Conservation (phyloP, 2,888 invertebrate species). For the Nebria brevicollis region DNA sequence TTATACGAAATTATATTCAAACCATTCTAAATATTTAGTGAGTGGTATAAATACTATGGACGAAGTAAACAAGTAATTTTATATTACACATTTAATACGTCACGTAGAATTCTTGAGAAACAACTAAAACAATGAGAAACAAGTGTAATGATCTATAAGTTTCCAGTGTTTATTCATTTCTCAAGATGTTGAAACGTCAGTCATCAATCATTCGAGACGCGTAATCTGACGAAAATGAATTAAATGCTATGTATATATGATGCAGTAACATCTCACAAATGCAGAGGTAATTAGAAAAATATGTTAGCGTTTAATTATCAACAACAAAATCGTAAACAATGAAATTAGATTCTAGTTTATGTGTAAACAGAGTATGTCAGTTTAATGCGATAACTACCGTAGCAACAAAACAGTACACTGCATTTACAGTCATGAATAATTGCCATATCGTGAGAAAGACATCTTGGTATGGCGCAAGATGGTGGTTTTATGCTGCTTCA, state of each 20-base stretch:
- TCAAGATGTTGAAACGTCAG: slow-evolving; percentile 27
- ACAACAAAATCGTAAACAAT: slow-evolving; percentile 19
- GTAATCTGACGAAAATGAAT: not conserved
- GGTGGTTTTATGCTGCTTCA: not conserved
- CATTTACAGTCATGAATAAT: not conserved
- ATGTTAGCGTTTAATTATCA: not conserved
- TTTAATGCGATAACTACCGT: slow-evolving; percentile 35
- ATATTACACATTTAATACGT: too few species aligned
- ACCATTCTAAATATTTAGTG: too few species aligned
- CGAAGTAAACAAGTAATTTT: too few species aligned
- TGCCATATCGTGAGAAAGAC: not conserved
- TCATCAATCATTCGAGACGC: slow-evolving; percentile 35
- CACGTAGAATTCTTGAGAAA: too few species aligned
- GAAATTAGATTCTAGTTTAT: slow-evolving; percentile 38
- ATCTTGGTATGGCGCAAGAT: not conserved
- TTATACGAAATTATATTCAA: not conserved
- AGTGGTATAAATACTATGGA: too few species aligned
- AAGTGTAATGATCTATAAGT: too few species aligned
- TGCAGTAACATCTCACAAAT: not conserved
- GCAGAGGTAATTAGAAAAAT: slow-evolving; percentile 20
- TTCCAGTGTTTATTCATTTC: not conserved
- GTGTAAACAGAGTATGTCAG: slow-evolving; percentile 14
- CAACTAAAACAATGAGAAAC: too few species aligned
- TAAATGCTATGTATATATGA: not conserved
- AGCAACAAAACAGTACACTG: slow-evolving; percentile 2